Evolutionary conservation across 2,797 vertebrate species (phyloP), one percentile per base, ranked within the genome.

Genomic region (Sebastes iracundus): DNA sequence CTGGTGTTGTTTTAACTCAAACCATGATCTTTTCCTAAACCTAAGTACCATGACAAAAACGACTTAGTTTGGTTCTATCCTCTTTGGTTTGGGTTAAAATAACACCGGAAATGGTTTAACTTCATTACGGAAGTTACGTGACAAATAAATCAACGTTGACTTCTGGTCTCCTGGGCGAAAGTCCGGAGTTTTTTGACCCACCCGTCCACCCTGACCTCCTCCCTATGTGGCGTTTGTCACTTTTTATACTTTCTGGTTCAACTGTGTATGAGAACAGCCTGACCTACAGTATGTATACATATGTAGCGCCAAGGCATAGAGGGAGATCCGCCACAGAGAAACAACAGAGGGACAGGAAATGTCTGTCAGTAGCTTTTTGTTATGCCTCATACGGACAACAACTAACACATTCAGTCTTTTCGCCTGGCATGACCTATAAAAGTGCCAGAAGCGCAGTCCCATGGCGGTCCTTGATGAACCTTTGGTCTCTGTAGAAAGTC

Each of bases 401-500:
- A 83, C 23, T 61, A 66, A 38, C 7, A 63, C 72, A 89, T 86
- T 89, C 72, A 88, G 28, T 74, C 38, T 52, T 71, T 74, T 49
- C 0, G 10, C 70, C 52, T 28, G 20, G 55, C 80, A 77, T 59
- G 42, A 78, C 82, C 79, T 16, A 12, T 49, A 4, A 35, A 27
- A 42, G 46, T n/a, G n/a, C n/a, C n/a, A n/a, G n/a, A 64, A 66
- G 30, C 13, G 2, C 49, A 66, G 53, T 80, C 72, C 71, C 79
- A 75, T 53, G 61, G 42, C 52, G 64, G 78, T 84, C 72, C 74
- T 84, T 55, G n/a, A 65, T 69, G 59, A 90, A 84, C 56, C 69
- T 86, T 86, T 81, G 46, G 74, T 86, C 80, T 83, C 9, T 62
- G 16, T 25, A 46, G 32, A 67, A 72, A 84, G 72, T 79, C 79